Conservation (phyloP, 2,113 vertebrate species). For the Chaetops frenatus region DNA sequence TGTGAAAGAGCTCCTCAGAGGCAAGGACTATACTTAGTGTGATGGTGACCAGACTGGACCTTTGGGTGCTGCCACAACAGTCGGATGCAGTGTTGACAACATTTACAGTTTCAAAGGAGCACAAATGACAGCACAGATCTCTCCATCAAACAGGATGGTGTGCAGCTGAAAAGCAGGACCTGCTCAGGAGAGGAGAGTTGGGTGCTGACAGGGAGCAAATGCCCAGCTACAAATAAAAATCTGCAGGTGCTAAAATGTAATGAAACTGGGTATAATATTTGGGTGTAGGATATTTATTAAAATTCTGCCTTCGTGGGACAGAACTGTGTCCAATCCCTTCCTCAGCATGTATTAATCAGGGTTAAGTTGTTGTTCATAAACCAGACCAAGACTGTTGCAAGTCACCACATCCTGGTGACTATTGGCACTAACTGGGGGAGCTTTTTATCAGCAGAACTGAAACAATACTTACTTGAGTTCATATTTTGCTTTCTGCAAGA, state of each 20-base stretch:
- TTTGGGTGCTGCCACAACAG: neutral
- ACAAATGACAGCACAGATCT: neutral
- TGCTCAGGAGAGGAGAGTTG: neutral
- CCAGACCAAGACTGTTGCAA: neutral
- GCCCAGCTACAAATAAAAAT: neutral
- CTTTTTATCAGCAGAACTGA: neutral
- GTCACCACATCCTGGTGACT: neutral
- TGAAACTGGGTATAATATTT: neutral
- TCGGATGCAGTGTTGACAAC: neutral
- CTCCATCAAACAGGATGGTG: neutral
- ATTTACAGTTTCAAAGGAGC: neutral
- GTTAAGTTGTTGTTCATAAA: neutral
- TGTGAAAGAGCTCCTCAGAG: slow-evolving; percentile 47
- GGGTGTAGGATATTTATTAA: neutral
- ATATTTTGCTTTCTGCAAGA: neutral
- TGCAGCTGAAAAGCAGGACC: neutral
- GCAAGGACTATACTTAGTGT: neutral
- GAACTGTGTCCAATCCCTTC: neutral
- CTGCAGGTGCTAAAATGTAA: neutral
- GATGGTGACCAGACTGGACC: neutral
- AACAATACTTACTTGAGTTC: neutral
- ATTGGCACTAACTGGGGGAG: neutral
- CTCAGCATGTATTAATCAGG: neutral
- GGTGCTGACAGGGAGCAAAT: neutral
- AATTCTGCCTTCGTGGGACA: neutral